Percentiles rank a stretch among this genome's conserved stretches.
Evolutionary conservation across 2,888 invertebrate species (phyloP).

Genomic region (Entomobrya multifasciata): DNA sequence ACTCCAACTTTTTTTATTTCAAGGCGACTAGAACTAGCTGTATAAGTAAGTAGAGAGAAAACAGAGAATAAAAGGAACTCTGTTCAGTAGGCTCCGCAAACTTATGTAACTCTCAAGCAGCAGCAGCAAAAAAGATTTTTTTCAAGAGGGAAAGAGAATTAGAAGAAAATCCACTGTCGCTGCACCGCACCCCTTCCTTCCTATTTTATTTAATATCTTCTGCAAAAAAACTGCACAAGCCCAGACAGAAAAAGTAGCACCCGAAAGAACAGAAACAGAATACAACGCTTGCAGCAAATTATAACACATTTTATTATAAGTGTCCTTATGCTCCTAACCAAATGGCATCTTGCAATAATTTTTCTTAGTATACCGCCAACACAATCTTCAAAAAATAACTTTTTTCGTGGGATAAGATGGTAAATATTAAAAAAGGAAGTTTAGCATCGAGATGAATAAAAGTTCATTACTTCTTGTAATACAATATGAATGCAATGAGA

Average conservation of each 20-base stretch:
- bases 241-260: no score
- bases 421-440: slow-evolving; percentile 64
- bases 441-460: slow-evolving; percentile 35
- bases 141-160: neutral
- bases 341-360: neutral
- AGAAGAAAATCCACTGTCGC: neutral
- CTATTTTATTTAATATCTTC: neutral
- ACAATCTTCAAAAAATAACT: neutral
- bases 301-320: neutral
- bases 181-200: neutral
- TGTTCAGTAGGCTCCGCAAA: no score
- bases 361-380: neutral
- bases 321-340: neutral
- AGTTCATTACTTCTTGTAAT: slow-evolving; percentile 61
- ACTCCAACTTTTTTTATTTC: no score
- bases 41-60: neutral
- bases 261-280: neutral
- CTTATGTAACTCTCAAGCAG: no score
- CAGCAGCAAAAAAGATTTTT: neutral
- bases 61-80: neutral
- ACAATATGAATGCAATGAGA: neutral
- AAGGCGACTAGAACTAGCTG: neutral
- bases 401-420: slow-evolving; percentile 18
- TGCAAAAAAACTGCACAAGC: slow-evolving; percentile 1
- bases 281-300: neutral